Base-by-base conservation (phyloP, 1,140 invertebrate species). In the Macrocentrus cingulum region DNA sequence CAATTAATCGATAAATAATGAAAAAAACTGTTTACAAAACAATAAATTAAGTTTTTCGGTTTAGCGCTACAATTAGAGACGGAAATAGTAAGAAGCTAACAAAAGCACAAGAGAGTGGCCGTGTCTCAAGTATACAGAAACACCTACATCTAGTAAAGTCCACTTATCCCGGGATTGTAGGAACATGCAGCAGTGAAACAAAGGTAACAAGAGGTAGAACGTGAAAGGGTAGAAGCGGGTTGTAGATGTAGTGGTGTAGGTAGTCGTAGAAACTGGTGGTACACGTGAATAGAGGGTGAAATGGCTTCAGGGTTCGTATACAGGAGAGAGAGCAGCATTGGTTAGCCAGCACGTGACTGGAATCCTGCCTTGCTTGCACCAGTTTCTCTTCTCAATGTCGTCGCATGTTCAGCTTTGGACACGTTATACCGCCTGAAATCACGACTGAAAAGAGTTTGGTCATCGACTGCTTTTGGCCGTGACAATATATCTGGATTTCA, bases 381-480 rank as follows among this genome's bases (percentile, higher is more conserved):
- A 59, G 49, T 52, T 59, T 59, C 56, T 53, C 49, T 59, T 53
- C 41, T 53, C 49, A 53, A 59, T 53, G 56, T 59, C 56, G 56
- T 13, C 36, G 36, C 36, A n/a, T 39, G 36, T 39, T 39, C 36
- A 39, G 13, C 36, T 11, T 39, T 15, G 36, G 13, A 15, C 8
- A 13, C 13, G 36, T 39, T 39, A 8, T 39, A 39, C 8, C 36
- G 8, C 15, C 13, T 39, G 36, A 13, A 39, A 39, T 39, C 36
- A 39, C 36, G 36, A 39, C 36, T 39, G 36, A n/a, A n/a, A n/a
- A n/a, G n/a, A n/a, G n/a, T n/a, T n/a, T n/a, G n/a, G n/a, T n/a
- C n/a, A n/a, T n/a, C n/a, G n/a, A n/a, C n/a, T n/a, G n/a, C n/a
- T n/a, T n/a, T n/a, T n/a, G n/a, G n/a, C n/a, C n/a, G n/a, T n/a